Evolutionary conservation across 2,113 vertebrate genomes (phyloP).

Genomic region (Tylochromis polylepis): DNA sequence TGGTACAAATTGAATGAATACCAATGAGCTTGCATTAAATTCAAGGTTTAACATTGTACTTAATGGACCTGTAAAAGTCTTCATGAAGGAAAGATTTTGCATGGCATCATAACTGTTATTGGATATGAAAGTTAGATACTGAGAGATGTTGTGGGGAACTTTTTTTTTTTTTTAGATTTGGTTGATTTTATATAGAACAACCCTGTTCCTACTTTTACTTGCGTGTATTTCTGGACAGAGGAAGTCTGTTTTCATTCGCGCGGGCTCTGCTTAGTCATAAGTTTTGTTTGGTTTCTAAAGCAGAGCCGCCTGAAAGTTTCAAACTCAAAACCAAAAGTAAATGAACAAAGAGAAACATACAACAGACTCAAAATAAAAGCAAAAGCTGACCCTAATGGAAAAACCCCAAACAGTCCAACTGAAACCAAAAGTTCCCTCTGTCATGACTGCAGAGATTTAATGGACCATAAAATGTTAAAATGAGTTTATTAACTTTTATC

Average conservation of each 20-base stretch:
- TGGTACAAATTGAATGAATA: neutral
- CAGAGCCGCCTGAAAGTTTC: neutral
- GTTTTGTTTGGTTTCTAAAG: neutral
- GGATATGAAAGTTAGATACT: neutral
- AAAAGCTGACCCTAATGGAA: neutral
- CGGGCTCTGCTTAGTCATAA: neutral
- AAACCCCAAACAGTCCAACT: neutral
- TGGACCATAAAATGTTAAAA: neutral
- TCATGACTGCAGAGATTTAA: neutral
- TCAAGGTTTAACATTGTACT: neutral
- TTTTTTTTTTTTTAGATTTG: neutral
- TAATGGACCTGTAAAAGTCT: neutral
- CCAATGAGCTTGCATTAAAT: neutral
- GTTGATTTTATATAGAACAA: neutral
- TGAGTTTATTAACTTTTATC: slow-evolving; percentile 17
- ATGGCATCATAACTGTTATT: neutral
- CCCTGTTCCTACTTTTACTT: neutral
- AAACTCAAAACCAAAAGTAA: neutral
- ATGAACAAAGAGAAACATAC: neutral
- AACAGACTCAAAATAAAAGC: neutral
- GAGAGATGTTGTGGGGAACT: neutral
- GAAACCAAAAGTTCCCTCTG: neutral
- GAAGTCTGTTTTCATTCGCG: neutral
- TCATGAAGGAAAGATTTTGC: neutral
- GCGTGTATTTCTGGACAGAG: neutral